Percentiles rank a stretch among this genome's conserved stretches.
Conservation (phyloP, 2,888 invertebrate species). For the Amiota mariae region DNA sequence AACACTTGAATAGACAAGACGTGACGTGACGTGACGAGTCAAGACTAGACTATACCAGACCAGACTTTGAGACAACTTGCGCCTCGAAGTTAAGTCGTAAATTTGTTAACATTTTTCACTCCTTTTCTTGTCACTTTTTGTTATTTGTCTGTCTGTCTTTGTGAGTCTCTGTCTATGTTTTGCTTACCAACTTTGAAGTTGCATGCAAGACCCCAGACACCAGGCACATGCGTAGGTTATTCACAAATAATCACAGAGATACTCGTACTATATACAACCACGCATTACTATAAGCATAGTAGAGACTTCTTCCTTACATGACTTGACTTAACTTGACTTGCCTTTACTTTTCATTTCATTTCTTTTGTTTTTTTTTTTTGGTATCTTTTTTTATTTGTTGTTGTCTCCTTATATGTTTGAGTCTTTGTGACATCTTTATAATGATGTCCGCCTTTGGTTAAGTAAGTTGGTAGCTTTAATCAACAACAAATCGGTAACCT, state of each 20-base stretch:
- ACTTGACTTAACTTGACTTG: too few relatives aligned
- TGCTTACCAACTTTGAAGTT: too few relatives aligned
- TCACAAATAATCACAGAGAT: neutral
- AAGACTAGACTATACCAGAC: too few relatives aligned
- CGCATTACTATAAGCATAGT: too few relatives aligned
- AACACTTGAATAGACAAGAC: too few relatives aligned
- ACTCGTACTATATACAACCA: neutral
- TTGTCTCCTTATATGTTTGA: neutral
- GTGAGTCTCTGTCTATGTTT: neutral
- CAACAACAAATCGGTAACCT: too few relatives aligned
- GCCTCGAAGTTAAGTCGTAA: conserved; percentile 59
- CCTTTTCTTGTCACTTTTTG: conserved; percentile 23
- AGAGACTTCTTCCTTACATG: neutral
- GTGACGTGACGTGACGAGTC: too few relatives aligned
- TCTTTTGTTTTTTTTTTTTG: neutral
- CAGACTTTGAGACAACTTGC: conserved; percentile 41
- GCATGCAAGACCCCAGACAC: too few relatives aligned
- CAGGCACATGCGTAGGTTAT: neutral
- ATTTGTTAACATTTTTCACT: conserved; percentile 37
- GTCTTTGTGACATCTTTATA: conserved; percentile 20
- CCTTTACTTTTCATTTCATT: neutral
- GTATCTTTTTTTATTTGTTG: neutral
- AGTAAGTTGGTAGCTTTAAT: conserved; percentile 9
- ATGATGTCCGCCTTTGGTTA: conserved; percentile 15
- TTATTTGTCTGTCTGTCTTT: conserved; percentile 4